These are phyloP conservation scores for Aelia acuminata DNA, from an alignment of 2,888 invertebrate species.

Conservation along the genomic window DNA sequence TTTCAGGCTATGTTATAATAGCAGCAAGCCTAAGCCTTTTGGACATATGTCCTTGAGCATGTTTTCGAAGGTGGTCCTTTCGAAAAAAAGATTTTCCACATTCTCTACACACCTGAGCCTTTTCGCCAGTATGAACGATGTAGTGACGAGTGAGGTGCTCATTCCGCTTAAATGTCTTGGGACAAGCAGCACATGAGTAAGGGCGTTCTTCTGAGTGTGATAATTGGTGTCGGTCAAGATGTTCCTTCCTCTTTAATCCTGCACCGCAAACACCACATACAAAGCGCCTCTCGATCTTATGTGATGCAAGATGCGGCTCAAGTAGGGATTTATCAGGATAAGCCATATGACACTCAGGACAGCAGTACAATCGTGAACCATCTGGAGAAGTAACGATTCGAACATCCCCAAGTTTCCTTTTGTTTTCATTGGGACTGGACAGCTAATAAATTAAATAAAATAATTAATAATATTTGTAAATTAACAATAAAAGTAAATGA, in stretches of 20 bases:
- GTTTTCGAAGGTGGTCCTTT: slow-evolving; percentile 73
- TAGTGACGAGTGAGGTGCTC: slow-evolving; percentile 73
- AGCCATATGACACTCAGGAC: slow-evolving; percentile 71
- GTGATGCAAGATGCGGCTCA: slow-evolving; percentile 69
- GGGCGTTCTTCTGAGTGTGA: slow-evolving; percentile 72
- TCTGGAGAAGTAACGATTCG: slow-evolving; percentile 68
- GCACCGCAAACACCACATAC: slow-evolving; percentile 72
- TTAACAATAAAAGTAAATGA: not conserved
- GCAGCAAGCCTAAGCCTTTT: slow-evolving; percentile 65
- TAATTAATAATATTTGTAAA: slow-evolving; percentile 7
- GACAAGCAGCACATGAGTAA: slow-evolving; percentile 67
- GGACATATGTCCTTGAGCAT: slow-evolving; percentile 71
- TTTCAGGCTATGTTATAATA: slow-evolving; percentile 57
- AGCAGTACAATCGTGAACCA: slow-evolving; percentile 71
- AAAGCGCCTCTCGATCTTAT: slow-evolving; percentile 69
- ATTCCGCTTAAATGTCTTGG: slow-evolving; percentile 70
- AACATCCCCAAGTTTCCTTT: slow-evolving; percentile 67
- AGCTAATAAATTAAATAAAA: slow-evolving; percentile 64
- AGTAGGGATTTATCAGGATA: slow-evolving; percentile 70
- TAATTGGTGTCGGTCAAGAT: slow-evolving; percentile 71
- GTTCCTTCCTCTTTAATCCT: slow-evolving; percentile 72
- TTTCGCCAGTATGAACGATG: slow-evolving; percentile 72
- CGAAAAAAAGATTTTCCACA: slow-evolving; percentile 72
- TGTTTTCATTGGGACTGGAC: slow-evolving; percentile 66
- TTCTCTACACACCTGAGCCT: slow-evolving; percentile 70